Evolutionary conservation across 2,888 invertebrate species (phyloP).

Genomic region (Branchellion lobata): DNA sequence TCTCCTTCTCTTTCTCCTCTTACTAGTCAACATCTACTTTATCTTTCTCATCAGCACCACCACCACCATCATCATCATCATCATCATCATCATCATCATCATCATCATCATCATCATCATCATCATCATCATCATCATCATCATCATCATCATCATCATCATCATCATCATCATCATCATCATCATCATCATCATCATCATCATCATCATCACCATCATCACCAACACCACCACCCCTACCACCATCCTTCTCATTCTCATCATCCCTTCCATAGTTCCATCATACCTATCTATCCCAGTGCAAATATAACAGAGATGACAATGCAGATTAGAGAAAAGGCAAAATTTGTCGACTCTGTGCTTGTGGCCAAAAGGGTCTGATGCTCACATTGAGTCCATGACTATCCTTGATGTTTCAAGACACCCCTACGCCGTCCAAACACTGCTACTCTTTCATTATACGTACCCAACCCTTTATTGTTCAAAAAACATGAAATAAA

Average conservation of each 20-base stretch:
- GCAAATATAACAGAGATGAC: neutral
- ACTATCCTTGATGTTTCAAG: too few relatives aligned
- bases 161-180: too few relatives aligned
- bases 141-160: neutral
- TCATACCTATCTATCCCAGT: neutral
- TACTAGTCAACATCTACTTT: neutral
- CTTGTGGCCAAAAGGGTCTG: too few relatives aligned
- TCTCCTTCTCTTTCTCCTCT: too few relatives aligned
- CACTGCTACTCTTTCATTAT: too few relatives aligned
- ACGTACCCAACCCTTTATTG: too few relatives aligned
- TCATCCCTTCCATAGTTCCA: neutral
- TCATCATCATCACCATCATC: neutral
- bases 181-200: constrained; percentile 11
- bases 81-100: neutral
- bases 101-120: neutral
- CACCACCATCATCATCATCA: neutral
- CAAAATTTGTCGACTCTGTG: too few relatives aligned
- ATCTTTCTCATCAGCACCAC: neutral
- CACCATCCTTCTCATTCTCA: neutral
- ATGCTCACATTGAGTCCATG: too few relatives aligned
- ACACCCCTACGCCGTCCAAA: too few relatives aligned
- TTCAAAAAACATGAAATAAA: too few relatives aligned
- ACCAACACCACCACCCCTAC: neutral
- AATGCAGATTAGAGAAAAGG: too few relatives aligned
- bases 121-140: neutral